These are phyloP conservation scores for Cynopterus brachyotis DNA, from an alignment of 2,113 vertebrate genomes.

Conservation along the genomic window DNA sequence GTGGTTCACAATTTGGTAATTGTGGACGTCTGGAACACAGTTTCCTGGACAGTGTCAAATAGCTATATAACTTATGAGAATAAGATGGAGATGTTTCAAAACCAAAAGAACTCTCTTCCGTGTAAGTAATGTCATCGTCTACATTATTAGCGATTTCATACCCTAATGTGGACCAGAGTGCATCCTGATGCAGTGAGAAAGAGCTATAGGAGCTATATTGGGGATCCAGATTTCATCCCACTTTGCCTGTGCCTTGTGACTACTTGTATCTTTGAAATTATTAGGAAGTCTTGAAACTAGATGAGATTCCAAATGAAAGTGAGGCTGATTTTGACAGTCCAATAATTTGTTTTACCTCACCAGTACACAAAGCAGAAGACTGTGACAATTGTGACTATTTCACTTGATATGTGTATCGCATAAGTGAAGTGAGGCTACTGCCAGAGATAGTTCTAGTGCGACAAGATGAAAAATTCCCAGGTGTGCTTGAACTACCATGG, in stretches of 20 bases:
- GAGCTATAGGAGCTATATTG: fast-evolving
- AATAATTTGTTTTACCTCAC: neutral
- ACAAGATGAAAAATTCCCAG: neutral
- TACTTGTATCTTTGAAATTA: neutral
- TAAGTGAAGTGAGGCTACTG: neutral
- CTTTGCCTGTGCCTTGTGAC: neutral
- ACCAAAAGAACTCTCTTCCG: neutral
- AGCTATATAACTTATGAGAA: neutral
- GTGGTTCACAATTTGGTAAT: neutral
- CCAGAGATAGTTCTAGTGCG: neutral
- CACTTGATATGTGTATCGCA: neutral
- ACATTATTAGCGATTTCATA: neutral
- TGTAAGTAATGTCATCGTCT: neutral
- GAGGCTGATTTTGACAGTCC: neutral
- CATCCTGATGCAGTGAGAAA: neutral
- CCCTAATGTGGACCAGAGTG: neutral
- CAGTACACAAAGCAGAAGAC: neutral
- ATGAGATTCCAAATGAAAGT: neutral
- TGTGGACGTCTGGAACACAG: neutral
- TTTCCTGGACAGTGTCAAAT: neutral
- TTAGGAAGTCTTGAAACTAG: neutral
- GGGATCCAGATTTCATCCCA: neutral
- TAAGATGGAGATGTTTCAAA: neutral
- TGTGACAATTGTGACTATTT: neutral
- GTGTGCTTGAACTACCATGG: neutral